A percentile compares a stretch with the other conserved stretches of the same genome.
phyloP scores from a whole-genome alignment of 2,113 vertebrate species.

The Leucopsar rothschildi region DNA sequence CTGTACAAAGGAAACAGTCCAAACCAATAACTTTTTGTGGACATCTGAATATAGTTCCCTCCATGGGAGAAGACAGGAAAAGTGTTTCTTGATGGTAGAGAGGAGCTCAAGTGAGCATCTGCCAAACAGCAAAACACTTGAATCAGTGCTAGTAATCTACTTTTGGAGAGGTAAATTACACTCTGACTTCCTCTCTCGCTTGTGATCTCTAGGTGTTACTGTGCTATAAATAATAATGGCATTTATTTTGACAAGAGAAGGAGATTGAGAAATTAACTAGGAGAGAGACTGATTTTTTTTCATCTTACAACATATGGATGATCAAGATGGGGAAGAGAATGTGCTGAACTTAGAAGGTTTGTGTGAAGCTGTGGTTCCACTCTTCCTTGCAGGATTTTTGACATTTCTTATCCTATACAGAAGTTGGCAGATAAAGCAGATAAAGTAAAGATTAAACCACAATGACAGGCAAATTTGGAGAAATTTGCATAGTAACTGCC shows the following conservation, averaged over 20 bases:
- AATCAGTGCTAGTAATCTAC: neutral
- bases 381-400: neutral
- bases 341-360: neutral
- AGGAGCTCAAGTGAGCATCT: neutral
- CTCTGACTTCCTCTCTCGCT: neutral
- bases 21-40: neutral
- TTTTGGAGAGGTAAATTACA: neutral
- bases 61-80: neutral
- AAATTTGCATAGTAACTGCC: constrained; percentile 3
- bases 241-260: neutral
- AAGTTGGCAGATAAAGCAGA: neutral
- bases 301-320: neutral
- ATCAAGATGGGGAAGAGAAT: neutral
- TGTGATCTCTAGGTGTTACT: neutral
- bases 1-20: neutral
- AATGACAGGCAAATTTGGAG: neutral
- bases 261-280: neutral
- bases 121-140: neutral
- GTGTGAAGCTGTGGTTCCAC: neutral
- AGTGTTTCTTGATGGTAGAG: neutral
- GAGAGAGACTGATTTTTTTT: neutral
- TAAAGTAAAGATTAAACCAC: neutral
- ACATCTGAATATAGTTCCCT: neutral
- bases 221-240: constrained; percentile 8
- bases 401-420: neutral